Evolutionary conservation across 2,797 vertebrate genomes (phyloP).

Genomic region (Harpagifer antarcticus): DNA sequence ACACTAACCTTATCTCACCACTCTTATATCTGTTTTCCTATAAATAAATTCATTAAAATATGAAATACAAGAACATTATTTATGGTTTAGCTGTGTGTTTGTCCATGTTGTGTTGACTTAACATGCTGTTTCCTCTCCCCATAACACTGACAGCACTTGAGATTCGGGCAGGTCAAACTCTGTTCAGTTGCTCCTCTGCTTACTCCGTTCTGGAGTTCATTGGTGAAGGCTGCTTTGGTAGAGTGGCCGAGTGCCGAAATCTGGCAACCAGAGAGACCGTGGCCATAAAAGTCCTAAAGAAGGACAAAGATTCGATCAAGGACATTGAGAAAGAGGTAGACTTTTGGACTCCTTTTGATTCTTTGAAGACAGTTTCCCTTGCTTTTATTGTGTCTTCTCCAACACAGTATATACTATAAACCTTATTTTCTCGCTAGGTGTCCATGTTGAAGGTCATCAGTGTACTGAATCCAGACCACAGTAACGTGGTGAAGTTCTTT

Average conservation of each 20-base stretch:
- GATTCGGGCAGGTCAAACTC: no score
- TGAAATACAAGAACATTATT: neutral
- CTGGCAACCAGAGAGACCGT: conserved; percentile 12
- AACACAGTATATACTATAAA: neutral
- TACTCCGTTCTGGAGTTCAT: no score
- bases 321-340: conserved; percentile 14
- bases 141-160: neutral
- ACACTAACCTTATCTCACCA: neutral
- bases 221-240: no score
- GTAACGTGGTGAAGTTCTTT: conserved; percentile 28
- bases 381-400: neutral
- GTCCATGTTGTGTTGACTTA: neutral
- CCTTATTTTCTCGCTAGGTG: neutral
- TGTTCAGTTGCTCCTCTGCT: no score
- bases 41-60: neutral
- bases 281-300: conserved; percentile 42
- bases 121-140: neutral
- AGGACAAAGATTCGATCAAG: neutral
- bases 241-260: conserved; percentile 4
- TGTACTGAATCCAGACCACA: conserved; percentile 26
- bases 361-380: neutral
- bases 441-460: conserved; percentile 25
- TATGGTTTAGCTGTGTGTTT: neutral
- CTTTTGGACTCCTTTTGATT: neutral
- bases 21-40: neutral